These are phyloP conservation scores for Drosophila subpulchrella DNA, from an alignment of 1,140 invertebrate species.

Conservation along the genomic window DNA sequence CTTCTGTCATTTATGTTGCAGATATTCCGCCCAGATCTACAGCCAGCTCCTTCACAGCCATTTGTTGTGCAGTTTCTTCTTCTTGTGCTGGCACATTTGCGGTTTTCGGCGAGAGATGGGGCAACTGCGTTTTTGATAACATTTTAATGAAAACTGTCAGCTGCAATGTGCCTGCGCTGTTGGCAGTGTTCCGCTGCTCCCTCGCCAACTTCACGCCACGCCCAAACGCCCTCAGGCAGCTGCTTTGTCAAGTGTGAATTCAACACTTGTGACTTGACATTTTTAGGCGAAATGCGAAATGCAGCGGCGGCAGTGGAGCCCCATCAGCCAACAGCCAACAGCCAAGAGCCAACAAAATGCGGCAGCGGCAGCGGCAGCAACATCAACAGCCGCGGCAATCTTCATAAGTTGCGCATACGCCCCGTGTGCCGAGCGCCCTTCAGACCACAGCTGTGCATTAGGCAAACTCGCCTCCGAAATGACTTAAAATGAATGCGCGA, in stretches of 20 bases:
- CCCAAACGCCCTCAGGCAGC: constrained; percentile 39
- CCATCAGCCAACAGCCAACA: constrained; percentile 6
- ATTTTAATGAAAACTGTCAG: constrained; percentile 83
- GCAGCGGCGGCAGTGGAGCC: constrained; percentile 6
- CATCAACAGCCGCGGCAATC: constrained; percentile 62
- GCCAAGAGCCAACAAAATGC: constrained; percentile 25
- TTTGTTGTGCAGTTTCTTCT: constrained; percentile 36
- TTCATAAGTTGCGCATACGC: constrained; percentile 79
- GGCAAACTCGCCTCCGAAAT: constrained; percentile 54
- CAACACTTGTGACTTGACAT: constrained; percentile 83
- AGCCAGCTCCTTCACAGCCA: constrained; percentile 18
- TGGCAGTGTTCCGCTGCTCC: constrained; percentile 22
- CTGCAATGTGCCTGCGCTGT: constrained; percentile 54
- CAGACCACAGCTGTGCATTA: constrained; percentile 73
- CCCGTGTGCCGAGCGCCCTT: constrained; percentile 23
- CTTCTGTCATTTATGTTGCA: constrained; percentile 54
- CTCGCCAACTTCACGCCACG: constrained; percentile 42
- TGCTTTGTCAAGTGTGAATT: constrained; percentile 82
- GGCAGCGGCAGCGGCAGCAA: constrained; percentile 2
- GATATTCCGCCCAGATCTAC: constrained; percentile 27
- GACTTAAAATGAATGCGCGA: constrained; percentile 63
- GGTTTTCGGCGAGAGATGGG: constrained; percentile 13
- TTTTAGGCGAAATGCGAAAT: constrained; percentile 78
- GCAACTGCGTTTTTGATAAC: constrained; percentile 77
- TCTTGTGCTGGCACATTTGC: constrained; percentile 55